Evolutionary conservation across 2,113 vertebrate species (phyloP).

Genomic region (Genyomyrus donnyi): DNA sequence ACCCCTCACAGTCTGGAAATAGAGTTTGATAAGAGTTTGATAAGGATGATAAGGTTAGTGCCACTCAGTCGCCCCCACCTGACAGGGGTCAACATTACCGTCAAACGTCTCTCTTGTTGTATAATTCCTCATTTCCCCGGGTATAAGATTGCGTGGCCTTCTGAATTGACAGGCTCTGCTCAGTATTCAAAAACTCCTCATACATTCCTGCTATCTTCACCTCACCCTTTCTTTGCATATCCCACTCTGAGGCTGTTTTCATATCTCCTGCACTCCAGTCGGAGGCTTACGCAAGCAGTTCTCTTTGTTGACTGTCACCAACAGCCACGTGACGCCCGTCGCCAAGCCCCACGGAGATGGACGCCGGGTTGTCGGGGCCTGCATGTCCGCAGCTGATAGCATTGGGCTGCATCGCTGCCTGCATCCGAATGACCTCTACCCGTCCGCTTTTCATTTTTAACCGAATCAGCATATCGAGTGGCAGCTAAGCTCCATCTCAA

Average conservation of each 20-base stretch:
- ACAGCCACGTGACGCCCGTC: not conserved
- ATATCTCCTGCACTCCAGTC: not conserved
- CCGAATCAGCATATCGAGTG: not conserved
- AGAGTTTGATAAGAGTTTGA: not conserved
- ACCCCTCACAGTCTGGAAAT: not conserved
- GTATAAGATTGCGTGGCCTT: not conserved
- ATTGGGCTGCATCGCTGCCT: not conserved
- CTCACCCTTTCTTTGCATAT: not conserved
- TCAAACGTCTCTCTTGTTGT: not conserved
- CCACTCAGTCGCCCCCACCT: not conserved
- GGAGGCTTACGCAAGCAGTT: not conserved
- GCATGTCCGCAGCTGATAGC: not conserved
- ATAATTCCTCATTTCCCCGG: not conserved
- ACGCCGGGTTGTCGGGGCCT: not conserved
- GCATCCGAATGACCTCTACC: not conserved
- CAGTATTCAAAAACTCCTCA: not conserved
- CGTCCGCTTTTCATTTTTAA: not conserved
- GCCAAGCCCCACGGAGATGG: not conserved
- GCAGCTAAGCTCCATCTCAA: not conserved
- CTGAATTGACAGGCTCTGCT: not conserved
- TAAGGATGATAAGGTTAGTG: not conserved
- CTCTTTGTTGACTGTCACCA: not conserved
- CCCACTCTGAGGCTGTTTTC: not conserved
- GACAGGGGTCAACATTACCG: not conserved
- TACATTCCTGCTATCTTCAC: not conserved